Base-by-base conservation (phyloP, 2,113 vertebrate species). In the Tupaia tana region DNA sequence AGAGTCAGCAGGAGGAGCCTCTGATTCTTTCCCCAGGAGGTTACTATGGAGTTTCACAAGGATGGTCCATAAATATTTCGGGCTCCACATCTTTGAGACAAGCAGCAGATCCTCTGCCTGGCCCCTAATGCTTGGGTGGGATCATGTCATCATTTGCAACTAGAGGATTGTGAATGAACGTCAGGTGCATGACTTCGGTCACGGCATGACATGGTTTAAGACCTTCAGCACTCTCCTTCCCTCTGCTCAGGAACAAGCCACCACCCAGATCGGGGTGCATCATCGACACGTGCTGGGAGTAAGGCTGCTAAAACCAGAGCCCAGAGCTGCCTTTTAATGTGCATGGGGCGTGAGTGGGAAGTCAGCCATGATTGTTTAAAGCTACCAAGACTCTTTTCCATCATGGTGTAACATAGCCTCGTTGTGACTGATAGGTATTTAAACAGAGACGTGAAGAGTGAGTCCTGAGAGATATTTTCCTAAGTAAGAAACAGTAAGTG, bases 71-170 rank as follows among this genome's bases (percentile, higher is more conserved):
- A 14, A 16, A 9, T 3, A 22, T 64, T 70, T 61, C 69, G 16
- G 16, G 77, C 18, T 78, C 31, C 77, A 4, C 19, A 14, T 0
- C 25, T 66, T 20, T 70, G 6, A 73, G 27, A 31, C 1, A 54
- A 77, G 56, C 13, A 78, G 6, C 9, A 34, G 11, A 34, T 12
- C 12, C 9, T 91, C 64, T 78, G 80, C 71, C 43, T 61, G 6
- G 0, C 16, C 43, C 10, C 4, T 19, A 19, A 2, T 54, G 29
- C 1, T 27, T 63, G 29, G 0, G 1, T 67, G 43, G 43, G 58
- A 16, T 24, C 22, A 0, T 25, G 70, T 61, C 22, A 3, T 29
- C 52, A 64, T 63, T 74, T 74, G 11, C 29, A 87, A 43, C 3
- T 56, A 25, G 71, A n/a, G 6, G 22, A 6, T 58, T 70, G 0